Evolutionary conservation across 2,797 vertebrate species (phyloP).

Genomic region (Cetoscarus ocellatus): DNA sequence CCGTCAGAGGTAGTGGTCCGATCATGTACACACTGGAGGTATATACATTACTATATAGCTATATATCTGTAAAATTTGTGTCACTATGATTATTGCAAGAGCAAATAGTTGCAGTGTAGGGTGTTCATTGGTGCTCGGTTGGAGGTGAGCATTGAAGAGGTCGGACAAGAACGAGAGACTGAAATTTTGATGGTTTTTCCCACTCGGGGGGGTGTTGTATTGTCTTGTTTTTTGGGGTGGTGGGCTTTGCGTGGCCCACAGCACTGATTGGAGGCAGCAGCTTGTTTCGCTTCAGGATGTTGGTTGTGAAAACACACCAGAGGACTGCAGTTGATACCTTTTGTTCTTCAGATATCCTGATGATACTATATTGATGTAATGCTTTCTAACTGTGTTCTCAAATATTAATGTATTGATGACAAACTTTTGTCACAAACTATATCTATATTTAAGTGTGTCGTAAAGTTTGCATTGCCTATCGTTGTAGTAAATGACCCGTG

Average conservation of each 20-base stretch:
- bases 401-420: constrained; percentile 81
- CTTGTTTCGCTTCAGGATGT: constrained; percentile 66
- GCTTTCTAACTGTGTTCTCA: constrained; percentile 86
- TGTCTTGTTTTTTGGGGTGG: constrained; percentile 53
- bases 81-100: constrained; percentile 79
- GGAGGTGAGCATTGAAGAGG: constrained; percentile 62
- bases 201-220: constrained; percentile 47
- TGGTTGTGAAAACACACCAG: constrained; percentile 61
- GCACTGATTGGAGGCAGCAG: constrained; percentile 58
- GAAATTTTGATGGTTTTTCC: constrained; percentile 49
- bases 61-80: constrained; percentile 83
- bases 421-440: constrained; percentile 79
- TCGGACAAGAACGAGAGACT: constrained; percentile 56
- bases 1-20: constrained; percentile 71
- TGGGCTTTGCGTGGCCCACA: constrained; percentile 55
- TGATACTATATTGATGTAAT: constrained; percentile 83
- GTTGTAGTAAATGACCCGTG: constrained; percentile 84
- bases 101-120: constrained; percentile 68
- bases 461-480: constrained; percentile 86
- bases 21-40: constrained; percentile 84
- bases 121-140: constrained; percentile 72
- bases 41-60: constrained; percentile 83
- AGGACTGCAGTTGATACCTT: constrained; percentile 77
- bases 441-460: constrained; percentile 81
- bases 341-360: constrained; percentile 78